phyloP scores from a whole-genome alignment of 2,113 vertebrate species.

The Sturnira hondurensis region DNA sequence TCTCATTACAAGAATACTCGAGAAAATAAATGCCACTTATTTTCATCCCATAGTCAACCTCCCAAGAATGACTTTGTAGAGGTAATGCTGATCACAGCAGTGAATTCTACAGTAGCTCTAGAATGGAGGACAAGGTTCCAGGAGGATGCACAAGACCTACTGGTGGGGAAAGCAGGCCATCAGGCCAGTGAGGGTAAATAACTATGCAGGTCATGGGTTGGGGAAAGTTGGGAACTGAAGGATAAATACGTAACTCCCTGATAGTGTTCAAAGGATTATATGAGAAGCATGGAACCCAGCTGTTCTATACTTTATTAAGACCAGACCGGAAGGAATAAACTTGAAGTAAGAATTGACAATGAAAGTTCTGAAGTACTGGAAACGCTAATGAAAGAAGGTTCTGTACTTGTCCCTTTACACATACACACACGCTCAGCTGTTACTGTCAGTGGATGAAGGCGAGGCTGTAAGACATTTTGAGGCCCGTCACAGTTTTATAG shows the following conservation, averaged over 20 bases:
- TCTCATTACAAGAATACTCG: background rate
- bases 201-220: background rate
- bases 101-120: background rate
- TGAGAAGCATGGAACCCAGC: slow-evolving; percentile 41
- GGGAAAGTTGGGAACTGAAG: background rate
- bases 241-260: slow-evolving; percentile 31
- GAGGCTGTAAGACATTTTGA: slow-evolving; percentile 20
- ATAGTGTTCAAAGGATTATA: slow-evolving; percentile 3
- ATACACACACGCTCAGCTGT: background rate
- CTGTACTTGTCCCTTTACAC: slow-evolving; percentile 7
- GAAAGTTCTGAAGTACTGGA: slow-evolving; percentile 33
- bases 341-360: slow-evolving; percentile 66
- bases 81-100: background rate
- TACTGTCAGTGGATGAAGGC: background rate
- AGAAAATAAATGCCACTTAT: background rate
- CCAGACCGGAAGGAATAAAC: slow-evolving; percentile 16
- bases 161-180: background rate
- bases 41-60: background rate
- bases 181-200: background rate
- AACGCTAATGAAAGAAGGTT: slow-evolving; percentile 53
- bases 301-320: slow-evolving; percentile 37
- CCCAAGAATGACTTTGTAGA: background rate
- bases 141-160: background rate
- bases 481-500: slow-evolving; percentile 31
- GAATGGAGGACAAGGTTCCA: background rate